These are phyloP conservation scores for Actinia tenebrosa DNA, from an alignment of 64 coral and sea anemone species.

Conservation along the genomic window DNA sequence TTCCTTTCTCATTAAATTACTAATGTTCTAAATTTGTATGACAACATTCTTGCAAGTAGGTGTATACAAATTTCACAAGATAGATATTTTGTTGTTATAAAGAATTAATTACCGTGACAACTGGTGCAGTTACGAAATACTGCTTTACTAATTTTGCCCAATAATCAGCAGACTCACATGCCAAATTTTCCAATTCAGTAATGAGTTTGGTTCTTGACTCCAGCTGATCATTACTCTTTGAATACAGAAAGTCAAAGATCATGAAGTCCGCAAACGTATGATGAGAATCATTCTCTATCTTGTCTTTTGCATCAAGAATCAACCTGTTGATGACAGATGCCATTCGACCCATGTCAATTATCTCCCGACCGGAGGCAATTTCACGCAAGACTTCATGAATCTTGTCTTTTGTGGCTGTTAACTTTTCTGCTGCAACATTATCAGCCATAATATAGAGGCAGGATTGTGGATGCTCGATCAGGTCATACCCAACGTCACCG, in stretches of 20 bases:
- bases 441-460: conserved; percentile 70
- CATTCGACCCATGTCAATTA: conserved; percentile 87
- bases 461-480: conserved; percentile 65
- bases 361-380: conserved; percentile 54
- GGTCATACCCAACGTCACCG: conserved; percentile 63
- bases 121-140: conserved; percentile 53
- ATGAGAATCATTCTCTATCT: conserved; percentile 84
- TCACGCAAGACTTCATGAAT: conserved; percentile 54
- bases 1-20: too few species aligned
- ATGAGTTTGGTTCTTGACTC: conserved; percentile 46
- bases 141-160: conserved; percentile 72
- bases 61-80: too few species aligned
- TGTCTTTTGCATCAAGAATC: conserved; percentile 84
- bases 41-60: too few species aligned
- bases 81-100: too few species aligned
- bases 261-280: conserved; percentile 69
- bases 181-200: conserved; percentile 43
- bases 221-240: conserved; percentile 48
- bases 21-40: too few species aligned
- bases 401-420: conserved; percentile 71
- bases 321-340: conserved; percentile 76
- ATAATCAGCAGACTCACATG: conserved; percentile 44
- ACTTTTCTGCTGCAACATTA: conserved; percentile 83
- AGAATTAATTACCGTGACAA: conserved; percentile 43
- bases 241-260: conserved; percentile 90